Evolutionary conservation across 1,140 invertebrate genomes (phyloP), one percentile per base, ranked within the genome.

Genomic region (Magallana ariakensis): DNA sequence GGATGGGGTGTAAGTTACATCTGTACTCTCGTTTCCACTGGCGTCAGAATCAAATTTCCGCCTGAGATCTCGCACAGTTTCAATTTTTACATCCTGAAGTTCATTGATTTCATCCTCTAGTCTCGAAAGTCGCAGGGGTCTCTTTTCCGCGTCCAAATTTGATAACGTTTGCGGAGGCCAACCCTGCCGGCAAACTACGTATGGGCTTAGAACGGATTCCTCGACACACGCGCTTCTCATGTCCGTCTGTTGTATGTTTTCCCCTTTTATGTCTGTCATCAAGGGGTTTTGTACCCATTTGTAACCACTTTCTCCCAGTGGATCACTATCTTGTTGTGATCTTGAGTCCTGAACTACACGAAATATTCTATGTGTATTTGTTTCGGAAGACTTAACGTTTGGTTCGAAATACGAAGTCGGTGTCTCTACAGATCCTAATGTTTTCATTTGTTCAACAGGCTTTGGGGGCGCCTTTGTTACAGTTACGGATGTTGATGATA

Each of bases 31-130:
- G 62, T 87, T 89, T 54, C 89, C 81, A 86, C 89, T 86, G 82
- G 89, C 87, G 84, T 91, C 90, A 53, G 91, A 90, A 89, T 92
- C 91, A 90, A 93, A 93, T 7, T 89, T 87, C 83, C 89, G 90
- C 16, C 92, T 82, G 0, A 93, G 85, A 80, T 92, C 91, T 58
- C 75, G 83, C 1, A 93, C 91, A 80, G 88, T 91, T 55, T 93
- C 92, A 5, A 87, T 87, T 70, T 92, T 92, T 8, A 92, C 82
- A 15, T 90, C 89, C 58, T 89, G 88, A 53, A 93, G 85, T 86
- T 93, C 92, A n/a, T 90, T 90, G 0, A 93, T 85, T 84, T 93
- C 92, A n/a, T 92, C 91, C 62, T 92, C 90, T 85, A 91, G 92
- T 54, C 89, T 86, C 3, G 91, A 93, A 16, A 90, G 83, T 46